Evolutionary conservation across 2,797 vertebrate species (phyloP), one percentile per base, ranked within the genome.

Genomic region (Phoebastria nigripes): DNA sequence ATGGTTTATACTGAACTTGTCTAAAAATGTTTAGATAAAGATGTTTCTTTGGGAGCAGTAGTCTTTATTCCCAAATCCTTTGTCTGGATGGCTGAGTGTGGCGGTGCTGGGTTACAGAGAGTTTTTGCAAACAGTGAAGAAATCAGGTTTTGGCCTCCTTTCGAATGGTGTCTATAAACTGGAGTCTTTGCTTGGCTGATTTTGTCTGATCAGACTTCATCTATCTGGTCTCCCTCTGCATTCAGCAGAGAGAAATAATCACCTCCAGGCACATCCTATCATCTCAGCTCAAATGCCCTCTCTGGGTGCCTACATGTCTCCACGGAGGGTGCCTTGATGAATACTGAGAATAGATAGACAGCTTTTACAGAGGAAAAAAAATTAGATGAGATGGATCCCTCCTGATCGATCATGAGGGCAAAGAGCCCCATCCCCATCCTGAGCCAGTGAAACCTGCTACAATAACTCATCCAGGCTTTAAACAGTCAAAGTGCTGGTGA

Each of bases 381-480:
- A 59, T 41, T 22, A 66, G 55, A 93, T 61, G 56, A 89, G 89
- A 77, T 80, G 71, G 61, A 87, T 89, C 41, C 9, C 16, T 94
- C 76, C 71, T 92, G 93, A 96, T 65, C 87, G 89, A 86, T 92
- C 89, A 71, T 51, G 19, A 69, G 84, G 29, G 59, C 55, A 74
- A 93, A 46, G 18, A 92, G 61, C 74, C 92, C 94, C 87, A 52
- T 81, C 87, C 82, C 85, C 72, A 63, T 5, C 11, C 87, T 49
- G 42, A 78, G 78, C 59, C 33, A 55, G 70, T n/a, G 72, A 78
- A 94, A 93, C 92, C 90, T 89, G 62, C 77, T 73, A 24, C 87
- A 67, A 97, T 96, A 97, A 97, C 56, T 76, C 82, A 89, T 84
- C 80, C 82, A 82, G 96, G 91, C 95, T 97, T 97, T 97, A 84